Conservation (phyloP, 2,888 invertebrate species). For the Eurytoma adleriae region DNA sequence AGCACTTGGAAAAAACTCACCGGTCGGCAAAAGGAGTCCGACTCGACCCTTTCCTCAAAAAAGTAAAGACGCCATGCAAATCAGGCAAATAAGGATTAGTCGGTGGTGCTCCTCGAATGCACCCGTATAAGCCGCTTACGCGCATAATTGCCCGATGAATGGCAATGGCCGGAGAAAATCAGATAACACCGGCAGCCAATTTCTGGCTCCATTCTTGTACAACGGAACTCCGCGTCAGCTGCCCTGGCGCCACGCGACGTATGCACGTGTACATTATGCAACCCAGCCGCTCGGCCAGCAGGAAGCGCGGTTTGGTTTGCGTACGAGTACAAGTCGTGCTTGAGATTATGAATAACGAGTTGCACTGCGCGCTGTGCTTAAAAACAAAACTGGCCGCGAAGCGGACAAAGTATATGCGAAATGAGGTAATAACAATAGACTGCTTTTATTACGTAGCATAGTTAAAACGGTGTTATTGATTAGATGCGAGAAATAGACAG, state of each 20-base stretch:
- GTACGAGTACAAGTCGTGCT: too few relatives aligned
- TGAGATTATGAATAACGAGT: too few relatives aligned
- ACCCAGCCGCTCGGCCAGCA: neutral
- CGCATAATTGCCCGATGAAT: slow-evolving; percentile 35
- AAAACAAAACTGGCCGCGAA: too few relatives aligned
- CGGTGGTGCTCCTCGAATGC: slow-evolving; percentile 8
- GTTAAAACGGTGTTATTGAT: too few relatives aligned
- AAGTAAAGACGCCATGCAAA: slow-evolving; percentile 22
- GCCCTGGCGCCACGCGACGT: neutral
- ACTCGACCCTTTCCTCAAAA: neutral
- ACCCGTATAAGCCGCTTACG: slow-evolving; percentile 39
- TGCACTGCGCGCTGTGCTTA: too few relatives aligned
- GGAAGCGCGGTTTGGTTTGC: too few relatives aligned
- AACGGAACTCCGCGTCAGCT: slow-evolving; percentile 20
- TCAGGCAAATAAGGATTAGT: slow-evolving; percentile 34
- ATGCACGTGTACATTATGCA: neutral
- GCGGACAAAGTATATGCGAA: too few relatives aligned
- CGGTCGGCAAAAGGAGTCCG: neutral
- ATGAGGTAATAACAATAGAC: too few relatives aligned
- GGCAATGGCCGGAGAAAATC: slow-evolving; percentile 36
- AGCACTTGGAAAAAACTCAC: neutral
- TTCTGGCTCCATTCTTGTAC: slow-evolving; percentile 12
- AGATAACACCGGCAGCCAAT: slow-evolving; percentile 28
- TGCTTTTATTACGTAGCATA: too few relatives aligned
- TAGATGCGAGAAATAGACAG: too few relatives aligned